Conservation (phyloP, 2,888 invertebrate genomes). For the Oscheius onirici region DNA sequence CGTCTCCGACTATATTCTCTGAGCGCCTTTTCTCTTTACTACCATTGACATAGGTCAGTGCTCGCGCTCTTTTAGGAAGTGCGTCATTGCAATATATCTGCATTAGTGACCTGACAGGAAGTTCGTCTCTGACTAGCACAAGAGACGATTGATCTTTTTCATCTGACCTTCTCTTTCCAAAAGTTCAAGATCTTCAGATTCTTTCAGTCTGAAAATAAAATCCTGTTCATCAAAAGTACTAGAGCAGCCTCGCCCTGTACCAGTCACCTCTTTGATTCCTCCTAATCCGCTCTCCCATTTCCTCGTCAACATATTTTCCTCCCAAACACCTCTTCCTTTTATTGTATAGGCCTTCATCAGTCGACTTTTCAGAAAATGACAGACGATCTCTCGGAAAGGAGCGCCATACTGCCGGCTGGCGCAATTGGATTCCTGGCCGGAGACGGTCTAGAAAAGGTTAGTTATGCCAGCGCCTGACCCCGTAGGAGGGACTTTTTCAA, state of each 20-base stretch:
- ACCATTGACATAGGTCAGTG: background rate
- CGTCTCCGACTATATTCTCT: background rate
- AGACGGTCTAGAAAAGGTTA: conserved; percentile 30
- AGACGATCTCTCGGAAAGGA: conserved; percentile 23
- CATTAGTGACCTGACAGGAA: background rate
- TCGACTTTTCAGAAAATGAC: conserved; percentile 6
- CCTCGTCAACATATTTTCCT: too few relatives aligned
- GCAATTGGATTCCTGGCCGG: conserved; percentile 26
- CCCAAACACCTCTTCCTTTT: background rate
- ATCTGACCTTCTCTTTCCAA: background rate
- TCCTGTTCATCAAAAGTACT: too few relatives aligned
- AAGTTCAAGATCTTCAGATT: background rate
- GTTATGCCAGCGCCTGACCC: background rate
- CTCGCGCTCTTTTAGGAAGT: background rate
- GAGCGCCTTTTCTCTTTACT: background rate
- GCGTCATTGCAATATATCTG: conserved; percentile 6
- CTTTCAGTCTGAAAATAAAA: too few relatives aligned
- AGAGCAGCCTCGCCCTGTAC: background rate
- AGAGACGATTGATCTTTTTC: background rate
- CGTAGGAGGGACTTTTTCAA: too few relatives aligned
- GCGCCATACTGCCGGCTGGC: conserved; percentile 18
- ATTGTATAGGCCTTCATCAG: background rate
- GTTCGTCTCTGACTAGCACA: background rate
- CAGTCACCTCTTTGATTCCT: background rate
- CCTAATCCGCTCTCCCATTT: too few relatives aligned